phyloP scores from a whole-genome alignment of 1,140 invertebrate genomes.

The Nebria ingens region DNA sequence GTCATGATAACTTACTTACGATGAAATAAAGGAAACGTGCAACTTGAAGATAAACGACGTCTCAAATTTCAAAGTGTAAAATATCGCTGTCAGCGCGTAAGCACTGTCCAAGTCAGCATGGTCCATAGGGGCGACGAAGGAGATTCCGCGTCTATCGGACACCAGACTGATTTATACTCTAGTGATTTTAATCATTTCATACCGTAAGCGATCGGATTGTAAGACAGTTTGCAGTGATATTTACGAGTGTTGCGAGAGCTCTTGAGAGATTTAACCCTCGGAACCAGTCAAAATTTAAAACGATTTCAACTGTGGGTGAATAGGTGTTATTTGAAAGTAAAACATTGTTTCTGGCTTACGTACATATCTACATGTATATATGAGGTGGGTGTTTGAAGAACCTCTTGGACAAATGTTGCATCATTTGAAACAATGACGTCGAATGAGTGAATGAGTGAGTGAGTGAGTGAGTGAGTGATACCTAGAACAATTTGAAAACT shows the following conservation, averaged over 20 bases:
- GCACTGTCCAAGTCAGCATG: background rate
- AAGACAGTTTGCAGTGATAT: background rate
- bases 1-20: too few relatives aligned
- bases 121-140: background rate
- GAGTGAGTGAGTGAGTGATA: too few relatives aligned
- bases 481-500: too few relatives aligned
- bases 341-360: too few relatives aligned
- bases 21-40: too few relatives aligned
- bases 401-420: too few relatives aligned
- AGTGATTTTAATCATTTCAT: constrained; percentile 3
- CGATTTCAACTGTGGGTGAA: too few relatives aligned
- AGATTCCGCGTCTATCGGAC: background rate
- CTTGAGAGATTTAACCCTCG: background rate
- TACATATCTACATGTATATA: too few relatives aligned
- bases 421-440: too few relatives aligned
- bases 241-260: background rate
- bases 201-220: background rate
- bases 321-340: too few relatives aligned
- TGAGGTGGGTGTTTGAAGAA: too few relatives aligned
- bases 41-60: background rate
- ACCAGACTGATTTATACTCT: background rate
- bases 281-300: background rate
- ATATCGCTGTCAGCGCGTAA: background rate
- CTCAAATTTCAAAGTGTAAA: background rate
- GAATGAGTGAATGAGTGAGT: too few relatives aligned